Percentiles rank a stretch among this genome's conserved stretches.
Evolutionary conservation across 2,888 invertebrate species (phyloP).

Genomic region (Lithosia quadra): DNA sequence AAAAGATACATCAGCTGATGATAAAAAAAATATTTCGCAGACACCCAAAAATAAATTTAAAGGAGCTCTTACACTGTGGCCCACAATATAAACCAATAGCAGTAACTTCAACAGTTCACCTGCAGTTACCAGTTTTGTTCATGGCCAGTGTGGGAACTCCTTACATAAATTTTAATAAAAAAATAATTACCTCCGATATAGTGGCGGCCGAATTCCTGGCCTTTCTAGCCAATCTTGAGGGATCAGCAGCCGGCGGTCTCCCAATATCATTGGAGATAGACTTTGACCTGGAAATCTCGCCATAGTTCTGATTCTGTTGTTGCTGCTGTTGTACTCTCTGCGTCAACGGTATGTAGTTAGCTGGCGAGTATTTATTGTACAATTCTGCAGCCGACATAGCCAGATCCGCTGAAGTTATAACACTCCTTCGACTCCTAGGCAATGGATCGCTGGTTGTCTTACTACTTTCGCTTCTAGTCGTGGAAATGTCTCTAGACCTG

Average conservation of each 20-base stretch:
- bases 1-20: not conserved
- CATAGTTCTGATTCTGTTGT: conserved; percentile 68
- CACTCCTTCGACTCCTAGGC: conserved; percentile 73
- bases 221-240: conserved; percentile 67
- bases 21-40: conserved; percentile 63
- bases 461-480: conserved; percentile 85
- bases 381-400: conserved; percentile 89
- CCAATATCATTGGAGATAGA: conserved; percentile 88
- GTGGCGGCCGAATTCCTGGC: conserved; percentile 74
- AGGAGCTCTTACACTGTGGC: conserved; percentile 1
- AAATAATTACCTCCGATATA: conserved; percentile 74
- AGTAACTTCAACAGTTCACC: not conserved
- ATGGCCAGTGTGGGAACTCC: conserved; percentile 8
- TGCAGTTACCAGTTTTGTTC: not conserved
- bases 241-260: conserved; percentile 74
- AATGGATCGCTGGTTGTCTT: conserved; percentile 76
- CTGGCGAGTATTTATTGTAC: conserved; percentile 92
- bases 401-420: conserved; percentile 82
- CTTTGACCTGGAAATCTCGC: conserved; percentile 83
- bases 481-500: conserved; percentile 84
- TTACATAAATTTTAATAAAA: not conserved
- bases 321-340: conserved; percentile 75
- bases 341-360: conserved; percentile 89
- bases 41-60: conserved; percentile 52
- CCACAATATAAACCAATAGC: not conserved